These are phyloP conservation scores for Fratercula arctica DNA, from an alignment of 2,797 vertebrate species.

Conservation along the genomic window DNA sequence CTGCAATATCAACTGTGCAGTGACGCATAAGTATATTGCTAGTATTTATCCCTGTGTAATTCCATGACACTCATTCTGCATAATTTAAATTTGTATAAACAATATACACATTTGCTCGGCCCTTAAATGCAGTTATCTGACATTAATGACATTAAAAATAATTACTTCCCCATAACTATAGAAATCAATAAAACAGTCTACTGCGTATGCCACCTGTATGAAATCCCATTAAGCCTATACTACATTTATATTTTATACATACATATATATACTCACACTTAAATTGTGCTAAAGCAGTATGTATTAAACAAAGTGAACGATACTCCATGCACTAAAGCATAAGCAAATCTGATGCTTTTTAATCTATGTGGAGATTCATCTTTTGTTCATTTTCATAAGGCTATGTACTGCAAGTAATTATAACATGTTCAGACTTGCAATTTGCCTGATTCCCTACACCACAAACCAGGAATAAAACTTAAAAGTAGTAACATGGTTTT, in stretches of 20 bases:
- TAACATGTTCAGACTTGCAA: not conserved
- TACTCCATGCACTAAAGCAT: not conserved
- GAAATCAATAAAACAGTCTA: not conserved
- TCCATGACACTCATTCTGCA: not conserved
- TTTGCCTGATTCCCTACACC: not conserved
- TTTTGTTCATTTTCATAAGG: not conserved
- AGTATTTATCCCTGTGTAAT: not conserved
- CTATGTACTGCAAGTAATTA: not conserved
- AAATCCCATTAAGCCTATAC: not conserved
- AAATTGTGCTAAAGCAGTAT: not conserved
- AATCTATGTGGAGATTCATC: not conserved
- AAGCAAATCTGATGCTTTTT: not conserved
- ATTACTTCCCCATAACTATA: not conserved
- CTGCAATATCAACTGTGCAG: not conserved
- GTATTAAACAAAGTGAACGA: not conserved
- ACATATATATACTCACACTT: not conserved
- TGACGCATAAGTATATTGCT: not conserved
- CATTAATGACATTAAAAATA: not conserved
- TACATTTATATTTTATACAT: not conserved
- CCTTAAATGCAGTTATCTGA: not conserved
- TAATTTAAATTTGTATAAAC: not conserved
- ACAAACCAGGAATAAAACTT: not conserved
- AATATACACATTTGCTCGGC: not conserved
- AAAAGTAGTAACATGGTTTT: not conserved
- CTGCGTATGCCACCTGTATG: not conserved